These are phyloP conservation scores for Sebastes oblongus DNA, from an alignment of 2,797 vertebrate genomes.

Conservation along the genomic window DNA sequence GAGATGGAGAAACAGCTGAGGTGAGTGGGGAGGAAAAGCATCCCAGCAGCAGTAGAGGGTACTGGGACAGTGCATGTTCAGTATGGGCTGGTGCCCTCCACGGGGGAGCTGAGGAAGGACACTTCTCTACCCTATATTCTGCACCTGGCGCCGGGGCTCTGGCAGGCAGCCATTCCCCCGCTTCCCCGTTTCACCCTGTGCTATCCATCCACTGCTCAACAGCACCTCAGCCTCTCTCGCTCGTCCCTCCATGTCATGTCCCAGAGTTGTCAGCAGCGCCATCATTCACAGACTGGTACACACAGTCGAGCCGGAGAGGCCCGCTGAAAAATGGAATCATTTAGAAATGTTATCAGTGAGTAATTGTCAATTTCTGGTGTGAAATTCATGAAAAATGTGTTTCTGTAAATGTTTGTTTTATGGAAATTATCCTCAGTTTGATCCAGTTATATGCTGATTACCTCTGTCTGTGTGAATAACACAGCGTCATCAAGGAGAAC, in stretches of 20 bases:
- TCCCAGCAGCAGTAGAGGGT: conserved; percentile 54
- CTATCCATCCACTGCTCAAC: conserved; percentile 25
- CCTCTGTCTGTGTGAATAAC: background rate
- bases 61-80: conserved; percentile 54
- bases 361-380: conserved; percentile 3
- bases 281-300: conserved; percentile 11
- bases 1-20: conserved; percentile 25
- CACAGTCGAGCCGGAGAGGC: background rate
- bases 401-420: conserved; percentile 18
- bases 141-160: conserved; percentile 63
- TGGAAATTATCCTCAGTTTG: conserved; percentile 17
- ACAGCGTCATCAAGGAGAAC: background rate
- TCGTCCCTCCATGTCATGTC: conserved; percentile 8
- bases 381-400: conserved; percentile 1
- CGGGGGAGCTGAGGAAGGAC: conserved; percentile 69
- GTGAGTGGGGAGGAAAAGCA: conserved; percentile 26
- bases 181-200: conserved; percentile 37
- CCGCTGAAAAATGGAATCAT: background rate
- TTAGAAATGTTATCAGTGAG: background rate
- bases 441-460: background rate
- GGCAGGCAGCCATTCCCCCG: conserved; percentile 55
- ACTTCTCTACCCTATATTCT: conserved; percentile 60
- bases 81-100: conserved; percentile 57
- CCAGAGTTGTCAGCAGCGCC: conserved; percentile 11
- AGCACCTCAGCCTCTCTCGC: conserved; percentile 17